Conservation (phyloP, 2,797 vertebrate genomes). For the Helostoma temminkii region DNA sequence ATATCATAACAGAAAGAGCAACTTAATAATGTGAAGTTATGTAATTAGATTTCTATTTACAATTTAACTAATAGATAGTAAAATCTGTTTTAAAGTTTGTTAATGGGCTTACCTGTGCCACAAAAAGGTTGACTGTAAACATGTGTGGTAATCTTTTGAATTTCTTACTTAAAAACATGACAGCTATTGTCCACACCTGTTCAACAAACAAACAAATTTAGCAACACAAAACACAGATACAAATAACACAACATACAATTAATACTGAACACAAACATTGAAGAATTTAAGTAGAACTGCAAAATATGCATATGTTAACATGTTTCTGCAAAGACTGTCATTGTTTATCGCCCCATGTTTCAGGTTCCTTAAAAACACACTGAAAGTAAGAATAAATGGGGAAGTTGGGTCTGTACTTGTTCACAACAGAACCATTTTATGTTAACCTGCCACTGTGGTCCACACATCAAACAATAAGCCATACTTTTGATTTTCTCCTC, state of each 20-base stretch:
- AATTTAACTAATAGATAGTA: neutral
- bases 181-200: slow-evolving; percentile 92
- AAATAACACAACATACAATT: neutral
- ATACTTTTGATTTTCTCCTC: neutral
- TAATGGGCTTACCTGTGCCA: slow-evolving; percentile 90
- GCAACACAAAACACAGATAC: neutral
- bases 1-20: neutral
- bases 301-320: neutral
- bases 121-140: slow-evolving; percentile 92
- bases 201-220: slow-evolving; percentile 40
- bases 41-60: neutral
- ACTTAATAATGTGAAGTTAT: slow-evolving; percentile 7
- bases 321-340: neutral
- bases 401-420: slow-evolving; percentile 44
- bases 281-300: too few species aligned
- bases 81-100: neutral
- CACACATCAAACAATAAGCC: neutral
- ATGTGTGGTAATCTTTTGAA: slow-evolving; percentile 92
- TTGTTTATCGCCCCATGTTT: neutral
- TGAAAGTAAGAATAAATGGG: slow-evolving; percentile 42
- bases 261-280: neutral
- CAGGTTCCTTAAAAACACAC: slow-evolving; percentile 26
- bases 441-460: neutral
- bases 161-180: slow-evolving; percentile 94
- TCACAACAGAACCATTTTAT: neutral